Conservation (phyloP, 2,888 invertebrate genomes). For the Pollenia angustigena region DNA sequence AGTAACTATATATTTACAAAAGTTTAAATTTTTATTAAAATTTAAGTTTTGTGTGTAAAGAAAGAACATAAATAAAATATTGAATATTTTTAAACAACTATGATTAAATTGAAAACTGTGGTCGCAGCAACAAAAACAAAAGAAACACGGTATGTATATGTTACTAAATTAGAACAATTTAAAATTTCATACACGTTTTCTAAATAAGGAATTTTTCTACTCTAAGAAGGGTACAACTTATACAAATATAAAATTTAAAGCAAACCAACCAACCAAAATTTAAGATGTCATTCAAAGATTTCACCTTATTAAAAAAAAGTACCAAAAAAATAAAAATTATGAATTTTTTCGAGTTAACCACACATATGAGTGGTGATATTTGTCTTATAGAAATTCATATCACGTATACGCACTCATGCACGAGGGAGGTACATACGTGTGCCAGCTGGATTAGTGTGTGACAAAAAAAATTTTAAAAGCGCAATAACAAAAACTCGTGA, state of each 20-base stretch:
- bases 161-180: too few species aligned
- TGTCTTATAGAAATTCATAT: constrained; percentile 1
- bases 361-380: constrained; percentile 25
- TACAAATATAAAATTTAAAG: too few species aligned
- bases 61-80: constrained; percentile 21
- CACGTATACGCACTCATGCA: constrained; percentile 8
- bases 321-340: background rate
- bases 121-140: too few species aligned
- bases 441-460: too few species aligned
- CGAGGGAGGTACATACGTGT: background rate
- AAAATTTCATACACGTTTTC: background rate
- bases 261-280: background rate
- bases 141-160: constrained; percentile 2
- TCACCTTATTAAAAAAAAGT: background rate
- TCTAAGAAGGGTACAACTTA: background rate
- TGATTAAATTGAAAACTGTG: background rate
- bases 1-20: background rate
- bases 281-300: constrained; percentile 13
- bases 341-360: background rate
- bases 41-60: constrained; percentile 55
- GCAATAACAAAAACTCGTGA: too few species aligned
- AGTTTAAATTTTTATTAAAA: constrained; percentile 2
- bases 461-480: too few species aligned
- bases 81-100: constrained; percentile 7
- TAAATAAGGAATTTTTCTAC: background rate